A percentile compares a stretch with the other conserved stretches of the same genome.
Evolutionary conservation across 2,797 vertebrate species (phyloP).

Genomic region (Melanotaenia maccullochi): DNA sequence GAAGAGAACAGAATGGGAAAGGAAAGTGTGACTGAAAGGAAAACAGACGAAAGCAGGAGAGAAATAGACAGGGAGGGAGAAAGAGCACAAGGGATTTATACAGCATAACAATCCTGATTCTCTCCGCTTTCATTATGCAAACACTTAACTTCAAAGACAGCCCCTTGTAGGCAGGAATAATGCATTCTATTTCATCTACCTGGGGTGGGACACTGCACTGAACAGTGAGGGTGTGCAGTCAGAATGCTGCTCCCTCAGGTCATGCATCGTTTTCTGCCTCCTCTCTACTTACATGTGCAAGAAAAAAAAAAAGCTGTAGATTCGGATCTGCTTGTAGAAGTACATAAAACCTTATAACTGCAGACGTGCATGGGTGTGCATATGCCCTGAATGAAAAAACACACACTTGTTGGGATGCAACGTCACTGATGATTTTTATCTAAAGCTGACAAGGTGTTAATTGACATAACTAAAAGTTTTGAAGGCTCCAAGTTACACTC

Average conservation of each 20-base stretch:
- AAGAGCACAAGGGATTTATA: slow-evolving; percentile 58
- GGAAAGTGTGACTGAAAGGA: slow-evolving; percentile 44
- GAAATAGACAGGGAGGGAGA: slow-evolving; percentile 46
- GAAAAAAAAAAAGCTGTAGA: background rate
- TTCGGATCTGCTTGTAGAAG: background rate
- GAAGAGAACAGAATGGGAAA: slow-evolving; percentile 34
- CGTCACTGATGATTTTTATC: background rate
- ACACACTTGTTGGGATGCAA: background rate
- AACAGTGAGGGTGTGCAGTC: slow-evolving; percentile 44
- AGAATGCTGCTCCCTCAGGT: slow-evolving; percentile 38
- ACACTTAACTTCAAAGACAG: slow-evolving; percentile 78
- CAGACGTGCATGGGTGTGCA: background rate
- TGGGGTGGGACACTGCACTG: slow-evolving; percentile 66
- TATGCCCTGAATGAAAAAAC: background rate
- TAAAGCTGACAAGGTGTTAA: slow-evolving; percentile 31
- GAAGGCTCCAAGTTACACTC: slow-evolving; percentile 20
- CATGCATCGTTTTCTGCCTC: slow-evolving; percentile 25
- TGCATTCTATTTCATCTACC: slow-evolving; percentile 82
- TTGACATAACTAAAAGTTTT: slow-evolving; percentile 11
- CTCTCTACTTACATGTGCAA: slow-evolving; percentile 15
- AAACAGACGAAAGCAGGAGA: slow-evolving; percentile 19
- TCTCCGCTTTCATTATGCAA: slow-evolving; percentile 79
- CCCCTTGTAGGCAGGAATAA: slow-evolving; percentile 74
- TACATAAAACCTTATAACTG: background rate
- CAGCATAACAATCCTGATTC: slow-evolving; percentile 75